Evolutionary conservation across 2,797 vertebrate genomes (phyloP).

Genomic region (Erethizon dorsatum): DNA sequence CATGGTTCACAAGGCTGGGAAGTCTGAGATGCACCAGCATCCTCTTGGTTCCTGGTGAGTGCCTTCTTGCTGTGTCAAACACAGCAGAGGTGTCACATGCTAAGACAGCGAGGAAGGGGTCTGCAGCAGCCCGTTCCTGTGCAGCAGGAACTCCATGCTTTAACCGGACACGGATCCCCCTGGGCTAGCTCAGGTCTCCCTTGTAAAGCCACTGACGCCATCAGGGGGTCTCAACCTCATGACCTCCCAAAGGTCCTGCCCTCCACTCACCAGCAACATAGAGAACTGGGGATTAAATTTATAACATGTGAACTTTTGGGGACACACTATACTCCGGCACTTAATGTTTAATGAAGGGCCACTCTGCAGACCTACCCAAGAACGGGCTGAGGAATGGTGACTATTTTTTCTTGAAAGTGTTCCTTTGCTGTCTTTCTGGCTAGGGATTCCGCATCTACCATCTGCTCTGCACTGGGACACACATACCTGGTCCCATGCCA

Average conservation of each 20-base stretch:
- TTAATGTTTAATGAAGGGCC: not conserved
- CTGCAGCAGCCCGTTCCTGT: not conserved
- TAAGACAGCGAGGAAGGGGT: not conserved
- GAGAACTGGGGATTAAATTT: not conserved
- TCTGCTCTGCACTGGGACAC: not conserved
- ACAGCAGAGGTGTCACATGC: not conserved
- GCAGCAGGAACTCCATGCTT: not conserved
- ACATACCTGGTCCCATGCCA: not conserved
- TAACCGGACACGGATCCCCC: not conserved
- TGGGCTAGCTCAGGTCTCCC: not conserved
- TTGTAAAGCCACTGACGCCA: not conserved
- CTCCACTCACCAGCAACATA: not conserved
- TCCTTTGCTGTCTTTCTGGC: not conserved
- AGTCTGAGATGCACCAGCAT: not conserved
- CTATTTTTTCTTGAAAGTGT: not conserved
- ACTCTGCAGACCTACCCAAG: not conserved
- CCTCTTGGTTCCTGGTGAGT: not conserved
- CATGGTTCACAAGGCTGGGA: not conserved
- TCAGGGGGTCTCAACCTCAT: not conserved
- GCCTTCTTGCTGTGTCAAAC: not conserved
- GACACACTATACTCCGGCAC: not conserved
- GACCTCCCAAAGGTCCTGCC: not conserved
- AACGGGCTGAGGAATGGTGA: not conserved
- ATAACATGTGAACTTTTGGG: too few relatives aligned
- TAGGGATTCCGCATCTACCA: rapidly evolving